Percentiles rank a stretch among this genome's conserved stretches.
Evolutionary conservation across 2,113 vertebrate species (phyloP).

Genomic region (Lepidiolamprologus cunningtoni): DNA sequence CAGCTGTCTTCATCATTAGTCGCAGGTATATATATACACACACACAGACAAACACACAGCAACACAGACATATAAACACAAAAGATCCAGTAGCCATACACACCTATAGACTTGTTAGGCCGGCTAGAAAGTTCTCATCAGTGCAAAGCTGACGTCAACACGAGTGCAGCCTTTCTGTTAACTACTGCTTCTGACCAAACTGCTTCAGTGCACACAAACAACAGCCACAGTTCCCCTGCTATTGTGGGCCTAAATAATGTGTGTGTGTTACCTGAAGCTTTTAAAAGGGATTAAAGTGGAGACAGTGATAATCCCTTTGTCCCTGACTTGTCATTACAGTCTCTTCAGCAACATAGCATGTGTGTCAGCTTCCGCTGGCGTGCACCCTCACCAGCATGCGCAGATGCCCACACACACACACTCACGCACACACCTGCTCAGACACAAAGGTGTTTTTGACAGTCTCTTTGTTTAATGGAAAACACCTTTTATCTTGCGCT

Average conservation of each 20-base stretch:
- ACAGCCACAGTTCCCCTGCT: not conserved
- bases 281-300: conserved; percentile 65
- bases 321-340: conserved; percentile 65
- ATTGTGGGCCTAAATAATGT: conserved; percentile 34
- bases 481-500: conserved; percentile 64
- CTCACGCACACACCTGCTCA: conserved; percentile 38
- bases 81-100: not conserved
- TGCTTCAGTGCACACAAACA: not conserved
- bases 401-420: conserved; percentile 4
- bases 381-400: not conserved
- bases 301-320: conserved; percentile 72
- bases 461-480: conserved; percentile 68
- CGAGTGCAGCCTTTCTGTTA: not conserved
- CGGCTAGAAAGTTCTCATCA: conserved; percentile 2
- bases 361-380: conserved; percentile 25
- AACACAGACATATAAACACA: not conserved
- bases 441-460: conserved; percentile 60
- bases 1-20: conserved; percentile 92
- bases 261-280: conserved; percentile 55
- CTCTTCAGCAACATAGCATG: conserved; percentile 30
- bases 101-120: not conserved
- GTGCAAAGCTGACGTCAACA: not conserved
- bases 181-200: conserved; percentile 11
- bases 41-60: not conserved
- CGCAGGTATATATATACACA: conserved; percentile 78